Percentiles rank a stretch among this genome's conserved stretches.
Evolutionary conservation across 2,888 invertebrate genomes (phyloP).

Genomic region (Trichogramma dendrolimi): DNA sequence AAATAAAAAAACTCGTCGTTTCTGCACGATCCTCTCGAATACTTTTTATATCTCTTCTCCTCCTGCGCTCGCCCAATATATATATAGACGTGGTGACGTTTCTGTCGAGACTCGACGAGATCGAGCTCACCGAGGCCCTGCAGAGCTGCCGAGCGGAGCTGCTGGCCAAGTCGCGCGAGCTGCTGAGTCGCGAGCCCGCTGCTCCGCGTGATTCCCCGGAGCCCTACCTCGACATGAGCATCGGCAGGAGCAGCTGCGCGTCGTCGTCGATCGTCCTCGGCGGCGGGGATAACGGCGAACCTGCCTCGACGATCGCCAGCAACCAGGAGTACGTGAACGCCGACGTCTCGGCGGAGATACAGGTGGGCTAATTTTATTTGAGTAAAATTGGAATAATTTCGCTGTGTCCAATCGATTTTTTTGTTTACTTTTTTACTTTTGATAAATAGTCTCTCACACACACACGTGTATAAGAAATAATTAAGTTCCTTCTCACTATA

Average conservation of each 20-base stretch:
- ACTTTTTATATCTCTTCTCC: no score
- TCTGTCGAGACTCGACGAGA: slow-evolving; percentile 37
- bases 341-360: slow-evolving; percentile 21
- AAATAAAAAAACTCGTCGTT: no score
- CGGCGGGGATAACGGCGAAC: not conserved
- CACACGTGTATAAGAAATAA: no score
- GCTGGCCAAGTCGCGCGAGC: slow-evolving; percentile 34
- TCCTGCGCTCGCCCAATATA: no score
- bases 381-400: not conserved
- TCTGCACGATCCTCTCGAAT: no score
- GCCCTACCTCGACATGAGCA: slow-evolving; percentile 46
- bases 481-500: no score
- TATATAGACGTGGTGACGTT: slow-evolving; percentile 41
- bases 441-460: no score
- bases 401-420: not conserved
- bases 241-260: not conserved
- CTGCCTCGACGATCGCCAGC: not conserved
- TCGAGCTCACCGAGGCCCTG: slow-evolving; percentile 34
- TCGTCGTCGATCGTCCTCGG: not conserved
- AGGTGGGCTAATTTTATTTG: not conserved
- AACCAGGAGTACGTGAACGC: slow-evolving; percentile 30
- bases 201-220: slow-evolving; percentile 37
- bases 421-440: not conserved
- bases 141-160: slow-evolving; percentile 35
- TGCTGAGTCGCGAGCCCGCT: slow-evolving; percentile 31